Conservation (phyloP, 2,797 vertebrate species). For the Lycodopsis pacificus region DNA sequence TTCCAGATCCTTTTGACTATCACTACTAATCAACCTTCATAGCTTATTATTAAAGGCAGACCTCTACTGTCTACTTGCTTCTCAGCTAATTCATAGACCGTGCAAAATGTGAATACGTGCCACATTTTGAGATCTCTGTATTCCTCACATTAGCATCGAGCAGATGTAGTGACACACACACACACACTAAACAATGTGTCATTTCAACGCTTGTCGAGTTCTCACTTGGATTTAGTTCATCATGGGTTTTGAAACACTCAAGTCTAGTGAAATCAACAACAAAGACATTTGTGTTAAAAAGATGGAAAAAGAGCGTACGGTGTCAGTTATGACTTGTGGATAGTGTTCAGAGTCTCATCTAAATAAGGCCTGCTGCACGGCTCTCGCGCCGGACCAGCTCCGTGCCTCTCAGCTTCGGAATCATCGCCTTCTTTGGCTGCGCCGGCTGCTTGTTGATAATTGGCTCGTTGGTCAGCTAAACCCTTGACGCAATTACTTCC, state of each 20-base stretch:
- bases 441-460: neutral
- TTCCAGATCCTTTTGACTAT: neutral
- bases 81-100: neutral
- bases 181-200: neutral
- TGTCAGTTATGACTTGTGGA: neutral
- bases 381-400: neutral
- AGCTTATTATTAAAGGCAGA: neutral
- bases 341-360: neutral
- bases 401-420: neutral
- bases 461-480: neutral
- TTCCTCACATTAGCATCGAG: neutral
- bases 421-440: too few species aligned
- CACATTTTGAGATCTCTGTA: neutral
- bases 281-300: conserved; percentile 1
- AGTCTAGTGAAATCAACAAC: neutral
- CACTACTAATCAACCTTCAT: neutral
- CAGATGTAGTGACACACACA: neutral
- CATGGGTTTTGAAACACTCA: neutral
- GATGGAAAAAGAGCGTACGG: neutral
- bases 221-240: neutral
- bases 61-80: neutral
- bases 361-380: neutral
- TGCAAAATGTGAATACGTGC: neutral
- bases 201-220: neutral
- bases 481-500: neutral